phyloP scores from a whole-genome alignment of 2,888 invertebrate species.

The Cosmia pyralina region DNA sequence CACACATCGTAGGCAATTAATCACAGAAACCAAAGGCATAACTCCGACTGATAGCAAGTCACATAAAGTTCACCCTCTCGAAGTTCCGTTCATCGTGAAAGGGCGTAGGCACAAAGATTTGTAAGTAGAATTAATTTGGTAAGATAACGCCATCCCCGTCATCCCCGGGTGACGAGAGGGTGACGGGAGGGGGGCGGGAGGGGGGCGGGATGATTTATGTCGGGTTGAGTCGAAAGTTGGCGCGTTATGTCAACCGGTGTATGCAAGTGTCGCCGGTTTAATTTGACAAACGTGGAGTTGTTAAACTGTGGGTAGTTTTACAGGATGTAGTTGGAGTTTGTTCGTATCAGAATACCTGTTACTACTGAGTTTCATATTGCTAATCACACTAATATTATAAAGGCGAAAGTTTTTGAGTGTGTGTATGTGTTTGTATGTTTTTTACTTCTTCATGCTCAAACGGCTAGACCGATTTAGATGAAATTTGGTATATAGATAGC shows the following conservation, averaged over 20 bases:
- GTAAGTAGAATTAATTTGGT: constrained; percentile 63
- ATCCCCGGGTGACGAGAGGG: constrained; percentile 49
- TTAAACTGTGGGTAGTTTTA: constrained; percentile 37
- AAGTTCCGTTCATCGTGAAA: constrained; percentile 54
- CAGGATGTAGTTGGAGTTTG: constrained; percentile 18
- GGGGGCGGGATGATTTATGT: constrained; percentile 53
- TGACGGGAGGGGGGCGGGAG: constrained; percentile 44
- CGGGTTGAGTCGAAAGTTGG: constrained; percentile 52
- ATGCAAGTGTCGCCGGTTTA: constrained; percentile 57
- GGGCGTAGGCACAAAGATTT: constrained; percentile 60
- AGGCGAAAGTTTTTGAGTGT: too few species aligned
- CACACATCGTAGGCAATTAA: constrained; percentile 38
- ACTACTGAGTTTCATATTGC: background rate
- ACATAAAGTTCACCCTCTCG: constrained; percentile 48
- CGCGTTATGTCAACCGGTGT: constrained; percentile 56
- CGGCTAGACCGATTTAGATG: too few species aligned
- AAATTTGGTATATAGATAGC: too few species aligned
- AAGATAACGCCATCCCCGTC: constrained; percentile 53
- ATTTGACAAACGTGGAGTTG: constrained; percentile 50
- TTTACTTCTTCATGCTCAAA: too few species aligned
- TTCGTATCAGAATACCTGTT: background rate
- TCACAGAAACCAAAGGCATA: constrained; percentile 34
- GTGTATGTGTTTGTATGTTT: too few species aligned
- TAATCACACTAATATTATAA: too few species aligned
- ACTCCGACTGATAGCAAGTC: constrained; percentile 36